Percentiles rank a stretch among this genome's conserved stretches.
These are phyloP conservation scores for Xiphophorus couchianus DNA, from an alignment of 2,113 vertebrate genomes.

Conservation along the genomic window DNA sequence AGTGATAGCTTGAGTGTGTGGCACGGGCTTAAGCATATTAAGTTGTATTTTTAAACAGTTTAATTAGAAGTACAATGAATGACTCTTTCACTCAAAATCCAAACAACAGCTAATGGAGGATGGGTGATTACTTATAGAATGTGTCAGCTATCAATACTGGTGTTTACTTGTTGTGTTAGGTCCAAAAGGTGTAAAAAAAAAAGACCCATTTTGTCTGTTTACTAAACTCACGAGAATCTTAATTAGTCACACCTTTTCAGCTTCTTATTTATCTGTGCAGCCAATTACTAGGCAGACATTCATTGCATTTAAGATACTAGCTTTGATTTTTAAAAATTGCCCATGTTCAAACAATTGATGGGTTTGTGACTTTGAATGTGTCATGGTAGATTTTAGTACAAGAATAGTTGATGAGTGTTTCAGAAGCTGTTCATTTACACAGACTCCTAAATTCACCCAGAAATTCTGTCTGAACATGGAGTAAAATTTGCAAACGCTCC, in stretches of 20 bases:
- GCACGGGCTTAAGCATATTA: slow-evolving; percentile 53
- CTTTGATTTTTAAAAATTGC: no score
- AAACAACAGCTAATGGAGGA: slow-evolving; percentile 28
- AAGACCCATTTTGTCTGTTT: slow-evolving; percentile 6
- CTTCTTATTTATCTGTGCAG: not conserved
- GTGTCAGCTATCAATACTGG: slow-evolving; percentile 19
- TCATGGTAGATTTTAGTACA: not conserved
- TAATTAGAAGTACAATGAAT: slow-evolving; percentile 54
- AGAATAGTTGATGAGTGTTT: not conserved
- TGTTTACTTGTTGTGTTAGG: slow-evolving; percentile 4
- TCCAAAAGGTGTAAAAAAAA: slow-evolving; percentile 17
- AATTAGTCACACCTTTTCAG: not conserved
- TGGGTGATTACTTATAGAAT: slow-evolving; percentile 30
- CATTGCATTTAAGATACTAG: not conserved
- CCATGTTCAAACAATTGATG: no score
- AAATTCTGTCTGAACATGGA: no score
- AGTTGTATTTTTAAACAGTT: slow-evolving; percentile 57
- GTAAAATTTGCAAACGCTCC: not conserved
- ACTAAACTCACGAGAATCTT: not conserved
- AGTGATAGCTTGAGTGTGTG: slow-evolving; percentile 68
- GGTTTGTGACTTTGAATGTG: no score
- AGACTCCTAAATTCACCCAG: not conserved
- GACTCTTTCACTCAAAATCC: slow-evolving; percentile 38
- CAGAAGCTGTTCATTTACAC: not conserved
- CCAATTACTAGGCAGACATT: not conserved